A percentile compares a stretch with the other conserved stretches of the same genome.
These are phyloP conservation scores for Drepana arcuata DNA, from an alignment of 1,140 invertebrate genomes.

Conservation along the genomic window DNA sequence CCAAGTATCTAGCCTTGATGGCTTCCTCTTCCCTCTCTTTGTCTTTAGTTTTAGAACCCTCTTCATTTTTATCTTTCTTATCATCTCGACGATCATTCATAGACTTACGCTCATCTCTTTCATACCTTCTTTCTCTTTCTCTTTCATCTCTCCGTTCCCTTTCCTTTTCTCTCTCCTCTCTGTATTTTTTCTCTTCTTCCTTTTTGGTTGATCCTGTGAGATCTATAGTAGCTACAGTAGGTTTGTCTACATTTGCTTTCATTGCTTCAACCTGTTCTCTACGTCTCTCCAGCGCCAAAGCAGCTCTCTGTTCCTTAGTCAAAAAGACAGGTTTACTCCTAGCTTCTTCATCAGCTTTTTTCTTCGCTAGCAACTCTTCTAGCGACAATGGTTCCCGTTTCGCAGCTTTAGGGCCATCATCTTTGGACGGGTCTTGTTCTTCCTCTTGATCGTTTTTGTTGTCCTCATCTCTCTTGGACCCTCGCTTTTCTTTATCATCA, in stretches of 20 bases:
- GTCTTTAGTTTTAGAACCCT: constrained; percentile 81
- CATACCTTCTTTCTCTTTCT: constrained; percentile 43
- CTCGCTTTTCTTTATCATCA: constrained; percentile 61
- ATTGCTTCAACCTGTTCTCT: constrained; percentile 88
- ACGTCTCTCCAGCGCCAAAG: constrained; percentile 89
- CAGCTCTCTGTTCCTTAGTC: constrained; percentile 94
- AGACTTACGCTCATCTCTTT: constrained; percentile 49
- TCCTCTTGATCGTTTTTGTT: constrained; percentile 55
- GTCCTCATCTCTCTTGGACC: constrained; percentile 65
- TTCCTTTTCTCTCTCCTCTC: constrained; percentile 49
- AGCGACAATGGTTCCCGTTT: constrained; percentile 95
- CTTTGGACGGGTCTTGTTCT: constrained; percentile 40
- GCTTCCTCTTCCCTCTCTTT: constrained; percentile 94
- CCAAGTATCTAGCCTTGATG: constrained; percentile 96
- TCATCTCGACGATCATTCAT: constrained; percentile 45
- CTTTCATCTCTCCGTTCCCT: constrained; percentile 44
- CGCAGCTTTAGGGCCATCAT: constrained; percentile 47
- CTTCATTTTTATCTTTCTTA: constrained; percentile 63
- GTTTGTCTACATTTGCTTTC: constrained; percentile 57
- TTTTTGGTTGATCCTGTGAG: constrained; percentile 51
- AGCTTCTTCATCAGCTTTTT: constrained; percentile 96
- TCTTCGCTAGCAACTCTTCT: constrained; percentile 96
- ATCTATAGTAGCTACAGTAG: constrained; percentile 59
- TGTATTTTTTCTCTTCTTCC: constrained; percentile 57
- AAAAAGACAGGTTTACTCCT: constrained; percentile 96